Conservation (phyloP, 64 coral and sea anemone species). For the Dendronephthya gigantea region DNA sequence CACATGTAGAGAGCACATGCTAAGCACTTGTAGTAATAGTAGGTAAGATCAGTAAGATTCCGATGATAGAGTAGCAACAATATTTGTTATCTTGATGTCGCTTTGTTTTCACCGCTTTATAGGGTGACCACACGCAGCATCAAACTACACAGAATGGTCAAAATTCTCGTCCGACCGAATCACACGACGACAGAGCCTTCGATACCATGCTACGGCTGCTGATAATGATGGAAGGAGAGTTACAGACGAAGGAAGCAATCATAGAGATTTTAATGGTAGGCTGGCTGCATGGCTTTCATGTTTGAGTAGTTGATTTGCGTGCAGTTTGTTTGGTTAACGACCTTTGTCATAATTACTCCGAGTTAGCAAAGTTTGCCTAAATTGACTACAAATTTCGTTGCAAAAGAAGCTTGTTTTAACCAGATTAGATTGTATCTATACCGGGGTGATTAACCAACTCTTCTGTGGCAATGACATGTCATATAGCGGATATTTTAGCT, state of each 20-base stretch:
- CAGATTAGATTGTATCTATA: no score
- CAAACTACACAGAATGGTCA: neutral
- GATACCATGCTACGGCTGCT: neutral
- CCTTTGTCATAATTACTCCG: neutral
- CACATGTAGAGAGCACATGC: no score
- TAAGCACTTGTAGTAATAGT: no score
- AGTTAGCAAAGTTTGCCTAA: neutral
- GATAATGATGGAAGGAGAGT: slow-evolving; percentile 1
- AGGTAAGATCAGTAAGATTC: no score
- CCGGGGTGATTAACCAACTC: no score
- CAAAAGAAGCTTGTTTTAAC: no score
- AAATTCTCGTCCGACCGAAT: neutral
- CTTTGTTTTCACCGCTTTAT: neutral
- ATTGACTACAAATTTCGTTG: no score
- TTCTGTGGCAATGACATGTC: no score
- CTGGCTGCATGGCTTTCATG: neutral
- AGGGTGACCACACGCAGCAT: neutral
- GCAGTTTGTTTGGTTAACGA: neutral
- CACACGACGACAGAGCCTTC: neutral
- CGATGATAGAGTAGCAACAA: neutral
- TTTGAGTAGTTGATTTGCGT: neutral
- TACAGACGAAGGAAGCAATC: neutral
- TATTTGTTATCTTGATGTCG: neutral
- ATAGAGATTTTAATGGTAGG: slow-evolving; percentile 6
- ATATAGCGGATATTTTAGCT: no score